Evolutionary conservation across 2,888 invertebrate genomes (phyloP).

Genomic region (Siphonodentalium dalli): DNA sequence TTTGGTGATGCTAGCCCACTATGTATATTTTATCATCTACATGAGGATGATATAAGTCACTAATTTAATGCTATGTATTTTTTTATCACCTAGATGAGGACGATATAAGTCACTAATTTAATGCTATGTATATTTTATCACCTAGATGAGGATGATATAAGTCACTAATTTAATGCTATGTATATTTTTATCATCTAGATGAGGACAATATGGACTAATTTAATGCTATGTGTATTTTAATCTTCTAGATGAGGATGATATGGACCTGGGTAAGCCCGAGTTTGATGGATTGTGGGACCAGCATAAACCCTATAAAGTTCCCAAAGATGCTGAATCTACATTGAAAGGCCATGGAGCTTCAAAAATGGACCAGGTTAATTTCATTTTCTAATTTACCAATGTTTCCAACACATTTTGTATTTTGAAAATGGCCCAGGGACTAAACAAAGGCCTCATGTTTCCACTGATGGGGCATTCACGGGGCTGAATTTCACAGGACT

Average conservation of each 20-base stretch:
- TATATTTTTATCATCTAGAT: not conserved
- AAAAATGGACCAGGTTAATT: slow-evolving; percentile 61
- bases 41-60: no score
- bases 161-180: not conserved
- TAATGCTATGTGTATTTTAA: not conserved
- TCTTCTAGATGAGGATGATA: slow-evolving; percentile 39
- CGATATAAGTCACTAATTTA: not conserved
- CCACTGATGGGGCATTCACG: no score
- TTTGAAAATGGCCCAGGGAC: no score
- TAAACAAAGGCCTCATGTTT: no score
- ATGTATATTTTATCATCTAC: no score
- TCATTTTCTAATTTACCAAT: no score
- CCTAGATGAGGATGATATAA: not conserved
- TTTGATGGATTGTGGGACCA: slow-evolving; percentile 64
- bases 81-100: no score
- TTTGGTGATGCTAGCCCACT: no score
- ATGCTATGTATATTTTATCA: not conserved
- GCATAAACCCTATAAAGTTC: slow-evolving; percentile 58
- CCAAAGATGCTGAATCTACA: slow-evolving; percentile 45
- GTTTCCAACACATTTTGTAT: no score
- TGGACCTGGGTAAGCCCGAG: slow-evolving; percentile 59
- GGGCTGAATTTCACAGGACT: no score
- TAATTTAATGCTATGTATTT: no score
- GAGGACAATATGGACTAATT: no score
- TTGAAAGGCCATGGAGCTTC: slow-evolving; percentile 49